Conservation (phyloP, 2,888 invertebrate species). For the Nebria salina region DNA sequence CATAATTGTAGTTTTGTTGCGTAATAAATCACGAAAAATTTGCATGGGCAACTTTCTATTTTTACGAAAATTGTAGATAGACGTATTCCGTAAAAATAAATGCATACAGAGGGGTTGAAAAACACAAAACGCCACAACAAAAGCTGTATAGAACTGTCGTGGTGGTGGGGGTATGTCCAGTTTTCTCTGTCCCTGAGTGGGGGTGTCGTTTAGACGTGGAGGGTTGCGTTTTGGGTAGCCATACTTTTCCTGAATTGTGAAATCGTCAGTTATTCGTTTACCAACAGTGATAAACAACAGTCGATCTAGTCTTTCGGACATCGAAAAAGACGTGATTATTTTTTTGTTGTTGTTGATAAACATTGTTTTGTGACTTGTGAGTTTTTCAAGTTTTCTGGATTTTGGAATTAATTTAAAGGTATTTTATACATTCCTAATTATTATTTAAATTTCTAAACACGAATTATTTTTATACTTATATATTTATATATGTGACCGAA, state of each 20-base stretch:
- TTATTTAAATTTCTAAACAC: background rate
- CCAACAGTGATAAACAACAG: constrained; percentile 12
- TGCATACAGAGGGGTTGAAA: background rate
- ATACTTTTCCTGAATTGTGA: constrained; percentile 19
- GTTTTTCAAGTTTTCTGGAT: constrained; percentile 6
- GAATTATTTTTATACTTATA: background rate
- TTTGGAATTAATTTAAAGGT: constrained; percentile 23
- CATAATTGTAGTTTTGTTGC: background rate
- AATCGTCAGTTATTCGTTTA: constrained; percentile 1
- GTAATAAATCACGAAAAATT: background rate
- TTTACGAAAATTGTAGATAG: constrained; percentile 10
- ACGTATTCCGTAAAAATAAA: constrained; percentile 6
- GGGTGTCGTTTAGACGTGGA: constrained; percentile 17
- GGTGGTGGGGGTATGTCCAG: constrained; percentile 24
- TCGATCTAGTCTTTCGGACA: constrained; percentile 26
- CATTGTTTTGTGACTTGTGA: background rate
- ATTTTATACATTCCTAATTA: background rate
- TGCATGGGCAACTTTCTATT: constrained; percentile 23
- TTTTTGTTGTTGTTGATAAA: background rate
- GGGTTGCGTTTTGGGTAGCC: constrained; percentile 18
- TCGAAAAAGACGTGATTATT: background rate
- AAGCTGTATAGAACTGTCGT: background rate
- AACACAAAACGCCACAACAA: background rate
- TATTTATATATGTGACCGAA: no score
- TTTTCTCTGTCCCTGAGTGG: constrained; percentile 17